Evolutionary conservation across 2,797 vertebrate genomes (phyloP).

Genomic region (Gadopsis marmoratus): DNA sequence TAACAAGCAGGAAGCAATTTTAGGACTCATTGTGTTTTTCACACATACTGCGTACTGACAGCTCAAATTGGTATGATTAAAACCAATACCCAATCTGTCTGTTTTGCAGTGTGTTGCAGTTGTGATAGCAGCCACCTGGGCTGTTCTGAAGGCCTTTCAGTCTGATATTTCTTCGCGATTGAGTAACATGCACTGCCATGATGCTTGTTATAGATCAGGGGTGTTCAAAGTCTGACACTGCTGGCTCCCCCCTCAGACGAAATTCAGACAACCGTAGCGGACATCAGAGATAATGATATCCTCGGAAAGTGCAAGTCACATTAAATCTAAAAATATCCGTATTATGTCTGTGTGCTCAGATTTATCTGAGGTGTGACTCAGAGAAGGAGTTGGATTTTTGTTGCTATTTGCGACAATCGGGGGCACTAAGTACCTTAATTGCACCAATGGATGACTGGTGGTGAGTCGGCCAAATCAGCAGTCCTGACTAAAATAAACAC

Average conservation of each 20-base stretch:
- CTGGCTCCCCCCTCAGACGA: neutral
- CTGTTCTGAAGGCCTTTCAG: conserved; percentile 23
- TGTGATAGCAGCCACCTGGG: conserved; percentile 44
- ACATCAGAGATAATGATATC: neutral
- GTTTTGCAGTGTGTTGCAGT: conserved; percentile 19
- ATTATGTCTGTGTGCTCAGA: neutral
- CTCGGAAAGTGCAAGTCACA: neutral
- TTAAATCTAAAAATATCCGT: neutral
- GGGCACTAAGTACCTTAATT: neutral
- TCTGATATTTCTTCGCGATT: conserved; percentile 10
- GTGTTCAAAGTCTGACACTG: neutral
- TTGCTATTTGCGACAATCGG: conserved; percentile 8
- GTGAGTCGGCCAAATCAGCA: neutral
- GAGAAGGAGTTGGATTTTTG: neutral
- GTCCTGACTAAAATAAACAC: neutral
- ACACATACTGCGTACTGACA: conserved; percentile 25
- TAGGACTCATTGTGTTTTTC: neutral
- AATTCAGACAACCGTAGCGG: neutral
- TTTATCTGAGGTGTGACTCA: neutral
- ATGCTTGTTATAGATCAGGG: conserved; percentile 10
- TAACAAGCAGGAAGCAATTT: neutral
- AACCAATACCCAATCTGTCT: conserved; percentile 7
- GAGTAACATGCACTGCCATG: conserved; percentile 8
- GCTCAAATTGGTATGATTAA: conserved; percentile 31
- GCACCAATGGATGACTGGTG: neutral